These are phyloP conservation scores for Axea sp. DNA, from an alignment of 2,888 invertebrate species.

Conservation along the genomic window DNA sequence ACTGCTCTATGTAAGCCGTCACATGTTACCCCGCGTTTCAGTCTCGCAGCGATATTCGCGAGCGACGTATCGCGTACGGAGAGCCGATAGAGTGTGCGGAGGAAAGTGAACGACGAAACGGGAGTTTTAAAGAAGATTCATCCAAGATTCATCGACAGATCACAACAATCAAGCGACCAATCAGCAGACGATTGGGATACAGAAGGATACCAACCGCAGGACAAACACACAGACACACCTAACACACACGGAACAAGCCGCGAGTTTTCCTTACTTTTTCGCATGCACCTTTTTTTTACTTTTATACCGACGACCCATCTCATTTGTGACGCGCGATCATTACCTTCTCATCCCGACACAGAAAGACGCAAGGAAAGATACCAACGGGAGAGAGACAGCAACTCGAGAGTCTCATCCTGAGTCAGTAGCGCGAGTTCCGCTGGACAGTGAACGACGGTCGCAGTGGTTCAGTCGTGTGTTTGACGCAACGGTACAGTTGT, in stretches of 20 bases:
- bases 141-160: constrained; percentile 16
- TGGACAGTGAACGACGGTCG: constrained; percentile 42
- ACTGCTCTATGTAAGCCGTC: constrained; percentile 74
- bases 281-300: constrained; percentile 61
- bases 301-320: constrained; percentile 51
- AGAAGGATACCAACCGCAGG: constrained; percentile 5
- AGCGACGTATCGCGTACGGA: constrained; percentile 65
- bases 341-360: constrained; percentile 12
- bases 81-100: constrained; percentile 57
- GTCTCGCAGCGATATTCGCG: constrained; percentile 77
- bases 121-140: constrained; percentile 35
- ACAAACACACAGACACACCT: constrained; percentile 7
- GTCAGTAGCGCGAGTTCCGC: constrained; percentile 48
- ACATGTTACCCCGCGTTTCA: constrained; percentile 77
- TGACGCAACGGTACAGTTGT: constrained; percentile 17
- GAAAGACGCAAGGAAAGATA: neutral
- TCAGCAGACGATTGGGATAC: constrained; percentile 6
- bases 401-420: neutral
- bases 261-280: constrained; percentile 51
- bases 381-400: constrained; percentile 3
- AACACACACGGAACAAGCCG: constrained; percentile 20
- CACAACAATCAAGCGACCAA: constrained; percentile 7
- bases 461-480: constrained; percentile 34
- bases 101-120: constrained; percentile 51
- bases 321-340: constrained; percentile 29